Evolutionary conservation across 1,140 invertebrate genomes (phyloP).

Genomic region (Magallana angulata): DNA sequence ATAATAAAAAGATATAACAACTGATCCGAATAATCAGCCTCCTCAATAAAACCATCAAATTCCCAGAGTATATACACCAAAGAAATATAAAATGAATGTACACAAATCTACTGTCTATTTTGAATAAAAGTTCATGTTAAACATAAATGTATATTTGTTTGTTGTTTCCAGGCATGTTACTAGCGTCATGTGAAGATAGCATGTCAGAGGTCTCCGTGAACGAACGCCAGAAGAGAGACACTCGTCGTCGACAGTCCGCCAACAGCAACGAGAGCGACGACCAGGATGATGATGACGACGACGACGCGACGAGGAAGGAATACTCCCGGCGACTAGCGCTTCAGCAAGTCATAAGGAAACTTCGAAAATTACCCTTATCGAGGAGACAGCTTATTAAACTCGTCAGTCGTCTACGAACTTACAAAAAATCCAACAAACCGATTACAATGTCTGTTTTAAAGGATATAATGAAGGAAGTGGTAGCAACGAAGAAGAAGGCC

Average conservation of each 20-base stretch:
- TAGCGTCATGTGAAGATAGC: constrained; percentile 29
- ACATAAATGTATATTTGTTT: too few relatives aligned
- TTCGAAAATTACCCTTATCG: not conserved
- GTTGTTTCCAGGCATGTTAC: not conserved
- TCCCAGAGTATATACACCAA: too few relatives aligned
- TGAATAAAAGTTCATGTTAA: too few relatives aligned
- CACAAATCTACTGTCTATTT: too few relatives aligned
- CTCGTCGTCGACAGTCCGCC: not conserved
- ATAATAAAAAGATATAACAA: too few relatives aligned
- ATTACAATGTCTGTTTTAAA: not conserved
- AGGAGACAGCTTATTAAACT: not conserved
- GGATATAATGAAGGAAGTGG: not conserved
- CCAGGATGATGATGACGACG: not conserved
- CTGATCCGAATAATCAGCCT: too few relatives aligned
- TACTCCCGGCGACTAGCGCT: not conserved
- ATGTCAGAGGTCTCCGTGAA: constrained; percentile 6
- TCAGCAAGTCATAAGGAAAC: not conserved
- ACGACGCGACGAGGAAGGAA: not conserved
- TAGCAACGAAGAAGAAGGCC: not conserved
- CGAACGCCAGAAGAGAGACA: not conserved
- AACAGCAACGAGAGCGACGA: constrained; percentile 24
- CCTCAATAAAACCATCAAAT: too few relatives aligned
- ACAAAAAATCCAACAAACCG: not conserved
- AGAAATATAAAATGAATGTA: too few relatives aligned
- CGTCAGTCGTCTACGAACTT: not conserved